These are phyloP conservation scores for Oncorhynchus nerka DNA, from an alignment of 2,113 vertebrate species.

Conservation along the genomic window DNA sequence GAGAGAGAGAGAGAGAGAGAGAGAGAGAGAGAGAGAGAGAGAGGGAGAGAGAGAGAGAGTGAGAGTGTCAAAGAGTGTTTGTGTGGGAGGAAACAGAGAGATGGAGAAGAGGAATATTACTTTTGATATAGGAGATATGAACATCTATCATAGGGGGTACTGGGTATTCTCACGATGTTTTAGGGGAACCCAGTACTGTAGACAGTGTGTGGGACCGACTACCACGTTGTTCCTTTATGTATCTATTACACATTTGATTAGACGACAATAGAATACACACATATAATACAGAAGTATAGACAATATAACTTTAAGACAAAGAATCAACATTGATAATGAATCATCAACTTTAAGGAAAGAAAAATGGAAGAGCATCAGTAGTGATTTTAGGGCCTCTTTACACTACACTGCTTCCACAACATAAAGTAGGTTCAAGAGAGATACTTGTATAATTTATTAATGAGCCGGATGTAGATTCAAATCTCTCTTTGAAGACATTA, in stretches of 20 bases:
- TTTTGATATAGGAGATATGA: too few species aligned
- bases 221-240: too few species aligned
- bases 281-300: too few species aligned
- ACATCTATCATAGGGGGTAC: neutral
- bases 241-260: neutral
- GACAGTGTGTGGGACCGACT: neutral
- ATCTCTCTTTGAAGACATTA: too few species aligned
- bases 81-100: neutral
- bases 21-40: neutral
- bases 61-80: neutral
- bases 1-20: neutral
- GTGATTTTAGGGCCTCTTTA: constrained; percentile 13
- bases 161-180: neutral
- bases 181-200: neutral
- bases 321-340: constrained; percentile 19
- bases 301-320: constrained; percentile 1
- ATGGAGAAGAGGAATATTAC: neutral
- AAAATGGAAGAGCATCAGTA: constrained; percentile 41
- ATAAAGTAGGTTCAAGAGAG: too few species aligned
- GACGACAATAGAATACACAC: constrained; percentile 12
- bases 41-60: neutral
- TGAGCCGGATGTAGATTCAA: too few species aligned
- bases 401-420: too few species aligned
- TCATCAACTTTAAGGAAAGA: constrained; percentile 28
- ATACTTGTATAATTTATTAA: too few species aligned